Evolutionary conservation across 2,888 invertebrate genomes (phyloP), one percentile per base, ranked within the genome.

Genomic region (Ennomos quercinarius): DNA sequence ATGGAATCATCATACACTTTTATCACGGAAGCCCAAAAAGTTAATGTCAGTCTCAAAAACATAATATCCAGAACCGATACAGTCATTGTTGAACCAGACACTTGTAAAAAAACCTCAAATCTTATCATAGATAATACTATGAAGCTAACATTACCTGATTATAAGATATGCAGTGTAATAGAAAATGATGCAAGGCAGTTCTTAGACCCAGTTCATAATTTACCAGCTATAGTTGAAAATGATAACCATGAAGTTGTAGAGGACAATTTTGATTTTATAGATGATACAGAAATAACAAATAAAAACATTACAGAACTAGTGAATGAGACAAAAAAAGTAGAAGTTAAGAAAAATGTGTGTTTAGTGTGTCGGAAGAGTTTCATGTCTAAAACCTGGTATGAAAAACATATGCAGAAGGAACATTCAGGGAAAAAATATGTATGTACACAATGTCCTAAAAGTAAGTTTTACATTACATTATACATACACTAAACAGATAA

Each of bases 1-100:
- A 87, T 94, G 68, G 89, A 93, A 68, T 89, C 87, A 1, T 87
- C 89, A 42, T 93, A 87, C 69, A 86, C 82, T 42, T 94, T 91
- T 70, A 87, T 93, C 42, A 88, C 83, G 0, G 87, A 87, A 64
- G 87, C 91, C 0, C 84, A 85, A 54, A 87, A 83, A 72, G 84
- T 83, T 0, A 83, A 91, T 49, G 68, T 82, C 0, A 83, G 84
- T 3, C 70, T 91, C 0, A 85, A 82, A 61, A 90, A 89, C 40
- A 78, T 89, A 0, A 71, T 86, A 27, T 83, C 81, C 1, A 75
- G 86, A 51, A 74, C 69, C 1, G 74, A 77, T 51, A 84, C 81
- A 1, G 75, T 89, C 3, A 89, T 89, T 10, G 77, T 89, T 6
- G 78, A 84, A 70, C 78, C 81, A 9, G 83, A 82, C 5, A 67